Percentiles rank a stretch among this genome's conserved stretches.
Conservation (phyloP, 2,113 vertebrate species). For the Arizona elegans region DNA sequence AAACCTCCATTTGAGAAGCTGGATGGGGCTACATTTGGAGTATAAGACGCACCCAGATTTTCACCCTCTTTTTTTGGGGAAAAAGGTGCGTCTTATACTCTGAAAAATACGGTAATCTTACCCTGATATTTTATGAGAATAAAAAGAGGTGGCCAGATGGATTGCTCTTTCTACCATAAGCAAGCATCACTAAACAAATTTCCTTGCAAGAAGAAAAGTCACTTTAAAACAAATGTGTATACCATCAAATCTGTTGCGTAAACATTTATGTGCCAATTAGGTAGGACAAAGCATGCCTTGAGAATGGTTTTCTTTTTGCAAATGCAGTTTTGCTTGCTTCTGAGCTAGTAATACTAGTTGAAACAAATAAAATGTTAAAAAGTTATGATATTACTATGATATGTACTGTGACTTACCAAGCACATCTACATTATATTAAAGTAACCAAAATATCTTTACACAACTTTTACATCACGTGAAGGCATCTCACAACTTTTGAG, state of each 20-base stretch:
- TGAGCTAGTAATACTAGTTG: background rate
- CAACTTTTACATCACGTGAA: too few species aligned
- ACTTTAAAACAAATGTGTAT: background rate
- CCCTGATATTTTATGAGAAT: background rate
- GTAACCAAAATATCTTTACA: too few species aligned
- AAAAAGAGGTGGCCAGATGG: background rate
- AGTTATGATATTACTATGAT: too few species aligned
- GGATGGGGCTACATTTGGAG: too few species aligned
- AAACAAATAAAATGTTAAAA: too few species aligned
- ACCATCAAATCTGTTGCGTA: background rate
- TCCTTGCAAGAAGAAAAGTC: background rate
- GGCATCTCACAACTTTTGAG: too few species aligned
- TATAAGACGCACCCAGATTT: too few species aligned
- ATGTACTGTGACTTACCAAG: too few species aligned
- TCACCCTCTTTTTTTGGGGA: too few species aligned
- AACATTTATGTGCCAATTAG: background rate
- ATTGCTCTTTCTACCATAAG: background rate
- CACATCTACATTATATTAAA: too few species aligned
- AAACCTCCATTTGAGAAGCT: too few species aligned
- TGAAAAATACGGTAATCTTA: background rate
- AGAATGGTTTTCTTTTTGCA: background rate
- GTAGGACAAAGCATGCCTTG: background rate
- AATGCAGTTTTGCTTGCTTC: background rate
- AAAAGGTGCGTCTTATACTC: too few species aligned
- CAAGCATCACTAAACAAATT: background rate